These are phyloP conservation scores for Phainopepla nitens DNA, from an alignment of 2,113 vertebrate genomes.

Conservation along the genomic window DNA sequence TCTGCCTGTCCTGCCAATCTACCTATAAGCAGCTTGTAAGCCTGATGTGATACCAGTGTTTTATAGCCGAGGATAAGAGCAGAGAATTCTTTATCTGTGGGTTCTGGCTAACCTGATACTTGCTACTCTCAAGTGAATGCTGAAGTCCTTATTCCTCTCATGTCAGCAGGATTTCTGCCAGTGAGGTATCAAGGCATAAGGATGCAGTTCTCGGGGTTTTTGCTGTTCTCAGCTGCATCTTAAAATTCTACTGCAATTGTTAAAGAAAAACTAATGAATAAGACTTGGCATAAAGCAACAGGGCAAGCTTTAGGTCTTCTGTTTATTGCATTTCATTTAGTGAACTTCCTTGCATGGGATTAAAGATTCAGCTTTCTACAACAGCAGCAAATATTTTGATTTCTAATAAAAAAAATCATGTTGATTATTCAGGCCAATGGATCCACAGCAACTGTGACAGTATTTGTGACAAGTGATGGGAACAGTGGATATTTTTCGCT, in stretches of 20 bases:
- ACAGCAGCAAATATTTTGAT: constrained; percentile 14
- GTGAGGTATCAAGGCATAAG: background rate
- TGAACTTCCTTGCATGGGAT: background rate
- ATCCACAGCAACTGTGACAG: constrained; percentile 43
- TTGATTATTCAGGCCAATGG: constrained; percentile 50
- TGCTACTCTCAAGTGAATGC: background rate
- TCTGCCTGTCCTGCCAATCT: background rate
- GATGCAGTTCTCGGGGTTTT: background rate
- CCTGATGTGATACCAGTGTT: background rate
- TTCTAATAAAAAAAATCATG: constrained; percentile 27
- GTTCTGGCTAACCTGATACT: background rate
- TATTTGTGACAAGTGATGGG: constrained; percentile 47
- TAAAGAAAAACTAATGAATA: background rate
- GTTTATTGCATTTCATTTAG: constrained; percentile 19
- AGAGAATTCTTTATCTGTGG: background rate
- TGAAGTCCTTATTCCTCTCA: background rate
- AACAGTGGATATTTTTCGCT: background rate
- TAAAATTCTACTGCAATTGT: constrained; percentile 9
- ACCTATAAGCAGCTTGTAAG: background rate
- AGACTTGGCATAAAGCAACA: background rate
- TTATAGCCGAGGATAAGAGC: background rate
- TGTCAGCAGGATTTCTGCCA: background rate
- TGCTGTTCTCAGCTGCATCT: background rate
- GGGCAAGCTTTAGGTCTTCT: background rate
- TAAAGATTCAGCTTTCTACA: background rate